phyloP scores from a whole-genome alignment of 53 echinoderm and acorn worm genomes.

The Patiria pectinifera region DNA sequence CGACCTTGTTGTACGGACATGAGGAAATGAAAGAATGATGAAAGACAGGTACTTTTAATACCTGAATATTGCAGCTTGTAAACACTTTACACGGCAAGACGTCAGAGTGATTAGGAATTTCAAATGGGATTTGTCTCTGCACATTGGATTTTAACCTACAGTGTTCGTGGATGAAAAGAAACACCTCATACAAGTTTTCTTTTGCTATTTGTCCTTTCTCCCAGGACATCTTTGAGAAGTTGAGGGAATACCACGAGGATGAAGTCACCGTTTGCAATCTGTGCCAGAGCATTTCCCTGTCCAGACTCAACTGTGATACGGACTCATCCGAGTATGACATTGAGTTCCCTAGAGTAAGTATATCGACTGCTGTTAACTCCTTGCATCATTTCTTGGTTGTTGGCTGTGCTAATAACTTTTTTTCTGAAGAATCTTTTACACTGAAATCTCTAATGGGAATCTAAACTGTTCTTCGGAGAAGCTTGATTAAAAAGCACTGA shows the following conservation, averaged over 20 bases:
- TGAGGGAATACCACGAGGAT: slow-evolving; percentile 93
- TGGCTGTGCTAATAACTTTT: not conserved
- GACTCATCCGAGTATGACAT: slow-evolving; percentile 88
- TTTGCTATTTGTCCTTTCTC: not conserved
- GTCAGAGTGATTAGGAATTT: no score
- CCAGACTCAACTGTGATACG: slow-evolving; percentile 76
- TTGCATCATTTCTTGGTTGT: not conserved
- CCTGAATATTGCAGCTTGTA: no score
- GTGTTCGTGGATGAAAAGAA: no score
- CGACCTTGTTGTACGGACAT: no score
- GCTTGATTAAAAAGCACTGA: not conserved
- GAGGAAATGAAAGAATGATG: no score
- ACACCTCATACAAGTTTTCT: not conserved
- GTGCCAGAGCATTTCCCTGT: slow-evolving; percentile 77
- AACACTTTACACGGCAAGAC: no score
- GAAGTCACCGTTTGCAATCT: slow-evolving; percentile 72
- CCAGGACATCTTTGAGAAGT: slow-evolving; percentile 85
- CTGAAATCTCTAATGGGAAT: not conserved
- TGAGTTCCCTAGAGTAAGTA: slow-evolving; percentile 84
- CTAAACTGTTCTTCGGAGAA: not conserved
- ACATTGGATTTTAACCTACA: no score
- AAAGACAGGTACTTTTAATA: no score
- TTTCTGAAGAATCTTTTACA: not conserved
- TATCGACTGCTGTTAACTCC: not conserved
- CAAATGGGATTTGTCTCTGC: no score